Evolutionary conservation across 2,888 invertebrate genomes (phyloP), one percentile per base, ranked within the genome.

Genomic region (Nemotelus nigrinus): DNA sequence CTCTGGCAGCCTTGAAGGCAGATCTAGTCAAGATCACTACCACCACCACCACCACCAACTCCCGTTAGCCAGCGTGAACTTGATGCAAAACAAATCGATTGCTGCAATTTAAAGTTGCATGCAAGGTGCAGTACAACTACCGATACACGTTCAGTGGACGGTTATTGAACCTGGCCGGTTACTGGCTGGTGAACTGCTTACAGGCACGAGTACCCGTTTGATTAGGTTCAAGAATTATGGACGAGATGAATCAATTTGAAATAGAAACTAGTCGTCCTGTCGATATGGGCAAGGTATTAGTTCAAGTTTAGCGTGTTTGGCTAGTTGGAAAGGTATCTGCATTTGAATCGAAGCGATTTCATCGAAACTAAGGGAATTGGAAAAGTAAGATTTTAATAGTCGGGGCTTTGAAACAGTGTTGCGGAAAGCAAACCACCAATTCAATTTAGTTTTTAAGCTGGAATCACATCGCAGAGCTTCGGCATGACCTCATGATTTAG

Each of bases 231-330:
- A 70, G 53, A 50, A 70, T 70, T 41, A 41, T 48, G 10, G 63
- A 43, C 8, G 43, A 70, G 55, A 70, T 70, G 53, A 53, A 70
- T 70, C 70, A 55, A 70, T 70, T 55, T 70, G 39, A 47, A 48
- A 70, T 70, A 70, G 70, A 70, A 70, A 70, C 70, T 70, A n/a
- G 53, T 70, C 6, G 25, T 25, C n/a, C 3, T 10, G 55, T 41
- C 53, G 41, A 70, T 45, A 50, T 70, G 39, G 70, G 53, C 70
- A 53, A 70, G 70, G 53, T 70, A 70, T 70, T n/a, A 43, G 41
- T 70, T 70, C 70, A 39, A 70, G 70, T 43, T 70, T 3, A 50
- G 53, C 70, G 8, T 39, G 70, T 70, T 70, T 70, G n/a, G 53
- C 55, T 39, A 53, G 70, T 70, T 70, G 70, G 70, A 70, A 70